Base-by-base conservation (phyloP, 2,797 vertebrate genomes). In the Chaunax sp. region DNA sequence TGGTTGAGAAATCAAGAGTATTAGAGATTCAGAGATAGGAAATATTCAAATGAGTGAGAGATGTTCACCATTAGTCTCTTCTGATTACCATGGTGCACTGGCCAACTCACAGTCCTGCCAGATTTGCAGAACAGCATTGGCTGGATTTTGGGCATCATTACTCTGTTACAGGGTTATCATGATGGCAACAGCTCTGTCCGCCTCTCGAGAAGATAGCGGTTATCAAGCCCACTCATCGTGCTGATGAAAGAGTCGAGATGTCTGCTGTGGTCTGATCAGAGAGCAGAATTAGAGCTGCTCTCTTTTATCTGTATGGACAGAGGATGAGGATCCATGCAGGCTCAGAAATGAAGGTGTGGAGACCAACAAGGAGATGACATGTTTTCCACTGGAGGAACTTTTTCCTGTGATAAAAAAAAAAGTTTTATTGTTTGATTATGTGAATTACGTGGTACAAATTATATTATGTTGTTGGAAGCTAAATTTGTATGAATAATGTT, bases 201-300 rank as follows among this genome's bases (percentile, higher is more conserved):
- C 75, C 73, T 80, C 77, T 72, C 15, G 43, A 64, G 49, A 53
- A 69, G 67, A 79, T 72, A 35, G 70, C 5, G 20, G 58, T 77
- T 77, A 80, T 78, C 76, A 75, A 72, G 76, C 35, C 63, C 69
- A 76, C 71, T 80, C 69, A 72, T 80, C 63, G 13, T n/a, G 30
- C 26, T 49, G 66, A 80, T 66, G 66, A 78, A 77, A 73, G 64
- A 77, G 57, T 45, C 1, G 19, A 75, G 52, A 83, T 64, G 56
- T 38, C 38, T 77, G 57, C 46, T 59, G 20, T 33, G 55, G 23
- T 66, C n/a, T 43, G 72, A 75, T 72, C 77, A 37, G 61, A 30
- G 12, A 47, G 54, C 40, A 45, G 13, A 73, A 60, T 57, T 54
- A 73, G 82, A 38, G 35, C 28, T 10, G 35, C 53, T 58, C 16